Evolutionary conservation across 2,797 vertebrate genomes (phyloP).

Genomic region (Myotis myotis): DNA sequence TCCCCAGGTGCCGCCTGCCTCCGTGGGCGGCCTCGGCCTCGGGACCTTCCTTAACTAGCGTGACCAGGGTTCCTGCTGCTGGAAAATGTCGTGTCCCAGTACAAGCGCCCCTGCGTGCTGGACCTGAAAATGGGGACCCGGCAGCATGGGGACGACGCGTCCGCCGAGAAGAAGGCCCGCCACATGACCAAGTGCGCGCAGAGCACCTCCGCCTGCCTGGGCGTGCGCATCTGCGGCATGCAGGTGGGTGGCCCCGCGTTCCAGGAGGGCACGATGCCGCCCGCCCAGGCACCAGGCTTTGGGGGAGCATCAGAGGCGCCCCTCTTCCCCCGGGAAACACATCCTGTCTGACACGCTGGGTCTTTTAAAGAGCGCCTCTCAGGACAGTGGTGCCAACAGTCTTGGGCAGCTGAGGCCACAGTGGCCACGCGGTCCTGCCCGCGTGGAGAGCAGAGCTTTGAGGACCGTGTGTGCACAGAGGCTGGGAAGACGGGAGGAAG

Average conservation of each 20-base stretch:
- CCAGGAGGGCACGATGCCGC: accelerated
- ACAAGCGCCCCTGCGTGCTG: slow-evolving; percentile 84
- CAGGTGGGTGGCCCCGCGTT: slow-evolving; percentile 77
- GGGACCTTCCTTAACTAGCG: slow-evolving; percentile 70
- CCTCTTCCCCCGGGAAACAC: background rate
- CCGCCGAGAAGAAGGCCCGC: slow-evolving; percentile 86
- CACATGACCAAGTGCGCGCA: slow-evolving; percentile 86
- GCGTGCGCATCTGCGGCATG: slow-evolving; percentile 86
- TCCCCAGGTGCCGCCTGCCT: background rate
- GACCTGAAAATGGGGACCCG: slow-evolving; percentile 88
- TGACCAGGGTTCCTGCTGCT: slow-evolving; percentile 84
- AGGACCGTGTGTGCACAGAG: background rate
- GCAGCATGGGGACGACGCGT: slow-evolving; percentile 85
- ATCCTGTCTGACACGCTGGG: background rate
- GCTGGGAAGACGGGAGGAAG: background rate
- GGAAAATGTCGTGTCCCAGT: slow-evolving; percentile 86
- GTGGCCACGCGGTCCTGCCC: background rate
- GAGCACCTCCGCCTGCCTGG: slow-evolving; percentile 85
- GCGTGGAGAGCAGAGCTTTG: background rate
- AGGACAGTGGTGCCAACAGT: background rate
- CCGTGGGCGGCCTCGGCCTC: accelerated
- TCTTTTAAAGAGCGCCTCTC: background rate
- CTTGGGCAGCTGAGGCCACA: background rate
- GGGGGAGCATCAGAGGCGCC: background rate
- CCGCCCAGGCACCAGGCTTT: background rate